phyloP scores from a whole-genome alignment of 2,797 vertebrate species.

The Cottoperca gobio region DNA sequence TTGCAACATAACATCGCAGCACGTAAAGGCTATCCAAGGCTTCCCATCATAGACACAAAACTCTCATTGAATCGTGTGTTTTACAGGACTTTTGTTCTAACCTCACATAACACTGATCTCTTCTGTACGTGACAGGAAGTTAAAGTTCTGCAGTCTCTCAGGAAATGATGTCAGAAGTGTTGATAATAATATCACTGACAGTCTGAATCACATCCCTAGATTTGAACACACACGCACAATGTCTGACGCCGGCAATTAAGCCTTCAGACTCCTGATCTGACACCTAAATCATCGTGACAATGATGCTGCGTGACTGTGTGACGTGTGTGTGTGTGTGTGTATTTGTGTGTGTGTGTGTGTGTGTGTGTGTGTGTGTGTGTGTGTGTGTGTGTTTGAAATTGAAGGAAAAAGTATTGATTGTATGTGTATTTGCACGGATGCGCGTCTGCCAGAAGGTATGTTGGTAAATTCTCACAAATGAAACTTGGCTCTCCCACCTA shows the following conservation, averaged over 20 bases:
- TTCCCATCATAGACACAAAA: slow-evolving; percentile 2
- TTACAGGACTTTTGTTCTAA: background rate
- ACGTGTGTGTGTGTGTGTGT: slow-evolving; percentile 7
- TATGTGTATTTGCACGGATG: slow-evolving; percentile 32
- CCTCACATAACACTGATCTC: background rate
- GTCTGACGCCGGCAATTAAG: slow-evolving; percentile 62
- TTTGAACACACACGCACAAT: slow-evolving; percentile 27
- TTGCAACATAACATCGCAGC: background rate
- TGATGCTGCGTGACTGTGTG: slow-evolving; percentile 48
- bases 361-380: slow-evolving; percentile 14
- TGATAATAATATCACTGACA: slow-evolving; percentile 50
- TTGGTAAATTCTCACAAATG: slow-evolving; percentile 68
- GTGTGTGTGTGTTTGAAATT: slow-evolving; percentile 28
- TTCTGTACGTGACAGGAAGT: slow-evolving; percentile 28
- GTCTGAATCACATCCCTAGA: slow-evolving; percentile 46
- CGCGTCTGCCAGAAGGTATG: slow-evolving; percentile 43
- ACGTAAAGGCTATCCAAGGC: no score
- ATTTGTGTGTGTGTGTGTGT: slow-evolving; percentile 27
- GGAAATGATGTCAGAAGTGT: slow-evolving; percentile 42
- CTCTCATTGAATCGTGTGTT: slow-evolving; percentile 4
- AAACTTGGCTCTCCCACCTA: slow-evolving; percentile 71
- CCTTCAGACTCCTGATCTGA: slow-evolving; percentile 49
- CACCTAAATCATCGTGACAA: slow-evolving; percentile 57
- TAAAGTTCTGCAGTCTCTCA: slow-evolving; percentile 30
- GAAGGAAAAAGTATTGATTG: slow-evolving; percentile 24